Conservation (phyloP, 2,888 invertebrate genomes). For the Perizoma flavofasciatum region DNA sequence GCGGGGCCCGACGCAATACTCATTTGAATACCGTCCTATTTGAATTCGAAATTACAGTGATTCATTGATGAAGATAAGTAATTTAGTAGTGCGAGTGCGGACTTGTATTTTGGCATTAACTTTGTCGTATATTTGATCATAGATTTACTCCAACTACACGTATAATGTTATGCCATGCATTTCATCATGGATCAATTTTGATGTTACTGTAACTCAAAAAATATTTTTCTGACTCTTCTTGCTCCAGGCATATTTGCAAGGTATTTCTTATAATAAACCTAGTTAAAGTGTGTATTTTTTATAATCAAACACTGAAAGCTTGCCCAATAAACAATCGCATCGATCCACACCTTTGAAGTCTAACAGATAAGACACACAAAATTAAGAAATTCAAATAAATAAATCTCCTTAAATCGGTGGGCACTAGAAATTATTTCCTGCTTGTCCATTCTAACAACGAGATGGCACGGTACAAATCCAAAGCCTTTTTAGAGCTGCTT, state of each 20-base stretch:
- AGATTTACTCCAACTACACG: no score
- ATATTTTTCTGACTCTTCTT: no score
- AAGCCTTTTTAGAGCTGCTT: conserved; percentile 62
- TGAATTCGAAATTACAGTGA: conserved; percentile 69
- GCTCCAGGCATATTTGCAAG: no score
- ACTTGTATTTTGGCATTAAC: conserved; percentile 5
- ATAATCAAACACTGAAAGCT: no score
- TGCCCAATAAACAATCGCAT: no score
- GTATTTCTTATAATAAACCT: no score
- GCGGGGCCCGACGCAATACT: conserved; percentile 55
- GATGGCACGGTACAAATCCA: conserved; percentile 30
- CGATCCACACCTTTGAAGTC: no score
- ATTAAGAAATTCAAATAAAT: background rate
- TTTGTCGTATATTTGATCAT: background rate
- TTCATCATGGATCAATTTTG: no score
- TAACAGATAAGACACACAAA: no score
- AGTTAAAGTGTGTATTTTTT: no score
- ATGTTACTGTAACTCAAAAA: no score
- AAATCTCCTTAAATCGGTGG: background rate
- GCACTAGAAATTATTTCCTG: conserved; percentile 14
- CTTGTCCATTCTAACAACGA: conserved; percentile 18
- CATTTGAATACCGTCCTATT: conserved; percentile 69
- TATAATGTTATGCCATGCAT: no score
- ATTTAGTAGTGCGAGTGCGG: conserved; percentile 11
- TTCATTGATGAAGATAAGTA: conserved; percentile 53